These are phyloP conservation scores for Otis tarda DNA, from an alignment of 2,113 vertebrate species.

Conservation along the genomic window DNA sequence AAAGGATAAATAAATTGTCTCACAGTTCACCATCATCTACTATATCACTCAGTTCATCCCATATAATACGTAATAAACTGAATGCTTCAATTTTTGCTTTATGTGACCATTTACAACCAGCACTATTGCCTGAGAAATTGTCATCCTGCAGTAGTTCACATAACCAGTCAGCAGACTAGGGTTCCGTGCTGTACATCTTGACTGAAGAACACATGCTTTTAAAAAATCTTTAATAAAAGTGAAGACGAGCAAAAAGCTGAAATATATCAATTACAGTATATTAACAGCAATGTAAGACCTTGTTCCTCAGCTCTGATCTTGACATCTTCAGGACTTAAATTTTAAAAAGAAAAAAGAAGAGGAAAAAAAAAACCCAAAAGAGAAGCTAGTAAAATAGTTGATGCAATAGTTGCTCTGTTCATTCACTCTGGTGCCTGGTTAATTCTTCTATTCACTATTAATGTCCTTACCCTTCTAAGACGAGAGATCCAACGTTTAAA, in stretches of 20 bases:
- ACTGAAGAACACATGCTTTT: neutral
- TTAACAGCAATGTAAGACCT: neutral
- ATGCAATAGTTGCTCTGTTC: neutral
- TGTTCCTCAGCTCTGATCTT: neutral
- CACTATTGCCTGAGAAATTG: slow-evolving; percentile 46
- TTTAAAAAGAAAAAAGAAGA: neutral
- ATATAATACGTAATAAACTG: slow-evolving; percentile 64
- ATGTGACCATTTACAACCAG: slow-evolving; percentile 55
- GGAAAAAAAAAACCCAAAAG: neutral
- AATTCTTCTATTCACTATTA: neutral
- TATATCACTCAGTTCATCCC: slow-evolving; percentile 56
- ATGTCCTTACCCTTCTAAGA: neutral
- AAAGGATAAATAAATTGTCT: slow-evolving; percentile 68
- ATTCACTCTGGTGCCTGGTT: neutral
- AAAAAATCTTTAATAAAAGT: neutral
- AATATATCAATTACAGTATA: neutral
- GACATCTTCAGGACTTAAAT: neutral
- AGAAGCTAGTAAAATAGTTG: neutral
- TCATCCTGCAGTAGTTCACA: neutral
- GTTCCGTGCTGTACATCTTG: neutral
- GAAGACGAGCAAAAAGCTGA: neutral
- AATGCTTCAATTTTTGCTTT: slow-evolving; percentile 65
- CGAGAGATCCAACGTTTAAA: neutral
- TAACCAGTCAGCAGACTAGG: neutral
- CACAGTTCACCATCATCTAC: slow-evolving; percentile 46